Evolutionary conservation across 2,888 invertebrate genomes (phyloP), one percentile per base, ranked within the genome.

Genomic region (Drosophila leonis): DNA sequence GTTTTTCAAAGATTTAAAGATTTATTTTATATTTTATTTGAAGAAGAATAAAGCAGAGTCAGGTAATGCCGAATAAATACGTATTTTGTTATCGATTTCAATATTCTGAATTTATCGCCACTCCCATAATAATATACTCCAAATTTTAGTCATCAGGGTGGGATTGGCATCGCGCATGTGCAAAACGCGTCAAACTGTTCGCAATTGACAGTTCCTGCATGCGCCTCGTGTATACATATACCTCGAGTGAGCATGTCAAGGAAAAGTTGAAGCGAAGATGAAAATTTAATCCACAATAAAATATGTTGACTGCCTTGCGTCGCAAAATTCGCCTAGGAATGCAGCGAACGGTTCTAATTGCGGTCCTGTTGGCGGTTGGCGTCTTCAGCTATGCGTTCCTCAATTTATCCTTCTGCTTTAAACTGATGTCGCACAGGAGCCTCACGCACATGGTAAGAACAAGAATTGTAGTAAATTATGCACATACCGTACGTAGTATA

Each of bases 361-460:
- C 88, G 51, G 75, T 91, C 59, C 78, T 92, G 68, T 80, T 90
- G 68, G 86, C 82, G 15, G 78, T 90, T 20, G 90, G 90, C 48
- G 83, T 92, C 52, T 80, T 92, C 64, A 79, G 90, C 66, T 89
- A 91, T 69, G 92, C 92, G 33, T 92, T 92, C 65, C 83, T 92
- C 62, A 92, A 92, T 81, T 79, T 92, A 61, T 92, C 92, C 61
- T 91, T 92, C 70, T 92, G 92, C 76, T 92, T 92, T 59, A 91
- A 90, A 67, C 84, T 92, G 51, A 88, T 92, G 85, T 92, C 92
- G 52, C 89, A 91, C 68, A 83, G 90, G 65, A 92, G 90, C 59
- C 84, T 92, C 66, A 92, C 85, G 67, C 82, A 90, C 61, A 92
- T 92, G 92, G 92, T 92, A 81, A 90, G 78, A 49, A 54, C 51